phyloP scores from a whole-genome alignment of 2,888 invertebrate genomes.

The Latheticus oryzae region DNA sequence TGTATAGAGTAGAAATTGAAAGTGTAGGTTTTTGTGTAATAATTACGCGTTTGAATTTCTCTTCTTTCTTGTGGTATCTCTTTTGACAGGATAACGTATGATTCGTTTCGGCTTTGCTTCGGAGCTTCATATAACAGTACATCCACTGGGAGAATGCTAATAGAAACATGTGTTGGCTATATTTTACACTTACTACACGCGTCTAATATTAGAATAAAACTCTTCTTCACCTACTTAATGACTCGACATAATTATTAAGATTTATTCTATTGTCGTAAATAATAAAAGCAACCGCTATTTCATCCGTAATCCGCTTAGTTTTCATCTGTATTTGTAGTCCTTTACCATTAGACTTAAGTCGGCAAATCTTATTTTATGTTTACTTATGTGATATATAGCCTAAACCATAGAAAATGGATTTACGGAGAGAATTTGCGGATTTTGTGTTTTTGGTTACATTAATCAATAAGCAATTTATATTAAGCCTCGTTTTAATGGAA shows the following conservation, averaged over 20 bases:
- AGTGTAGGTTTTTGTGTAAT: too few species aligned
- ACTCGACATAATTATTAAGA: conserved; percentile 10
- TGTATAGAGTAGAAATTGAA: too few species aligned
- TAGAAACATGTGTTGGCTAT: conserved; percentile 41
- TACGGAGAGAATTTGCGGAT: conserved; percentile 4
- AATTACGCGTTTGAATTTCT: conserved; percentile 3
- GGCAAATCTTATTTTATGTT: conserved; percentile 29
- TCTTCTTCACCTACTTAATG: conserved; percentile 24
- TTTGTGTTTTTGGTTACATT: conserved; percentile 4
- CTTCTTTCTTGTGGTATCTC: background rate
- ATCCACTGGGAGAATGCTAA: conserved; percentile 30
- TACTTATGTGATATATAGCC: conserved; percentile 27
- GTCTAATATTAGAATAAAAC: conserved; percentile 25
- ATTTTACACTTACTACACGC: conserved; percentile 30
- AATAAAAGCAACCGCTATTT: conserved; percentile 21
- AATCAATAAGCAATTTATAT: conserved; percentile 23
- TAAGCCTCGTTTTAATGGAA: conserved; percentile 9
- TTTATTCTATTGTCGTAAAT: conserved; percentile 17
- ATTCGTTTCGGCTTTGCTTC: conserved; percentile 11
- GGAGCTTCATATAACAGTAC: conserved; percentile 4
- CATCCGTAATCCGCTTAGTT: conserved; percentile 29
- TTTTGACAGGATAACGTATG: conserved; percentile 10
- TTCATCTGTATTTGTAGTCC: conserved; percentile 32
- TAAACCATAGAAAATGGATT: conserved; percentile 19
- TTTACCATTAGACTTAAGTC: conserved; percentile 29